Evolutionary conservation across 2,113 vertebrate species (phyloP), one percentile per base, ranked within the genome.

Genomic region (Xiphophorus hellerii): DNA sequence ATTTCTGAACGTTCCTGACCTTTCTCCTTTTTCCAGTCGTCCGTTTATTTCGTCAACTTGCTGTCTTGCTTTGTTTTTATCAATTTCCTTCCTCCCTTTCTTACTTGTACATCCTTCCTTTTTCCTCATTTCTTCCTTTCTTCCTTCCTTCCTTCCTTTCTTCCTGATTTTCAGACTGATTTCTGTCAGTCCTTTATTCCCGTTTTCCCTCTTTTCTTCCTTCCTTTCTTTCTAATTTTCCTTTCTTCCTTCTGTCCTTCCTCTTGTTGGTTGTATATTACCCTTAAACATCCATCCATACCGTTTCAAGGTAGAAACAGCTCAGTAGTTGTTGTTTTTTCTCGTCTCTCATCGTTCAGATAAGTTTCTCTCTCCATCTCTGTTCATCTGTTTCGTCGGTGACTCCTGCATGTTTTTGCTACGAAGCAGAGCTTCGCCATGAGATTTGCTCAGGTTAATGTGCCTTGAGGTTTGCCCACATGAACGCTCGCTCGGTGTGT

Each of bases 401-500:
- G 48, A 69, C 62, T 62, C 44, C 44, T 54, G 37, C 28, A 17
- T 65, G 61, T 31, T 76, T 82, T 64, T 76, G 62, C 70, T 2
- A 8, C 1, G 25, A 42, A 37, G 12, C 22, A 20, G 9, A 0
- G 15, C 3, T 35, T 73, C 51, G 15, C 60, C 65, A 37, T 35
- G 31, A 71, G 67, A 51, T 80, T 61, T 66, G 29, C 37, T 67
- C 67, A 31, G 68, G 15, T 69, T 77, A 80, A 84, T 84, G 73
- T 69, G 28, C 30, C 62, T 66, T 76, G 63, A 69, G 39, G 70
- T 74, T 37, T 70, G 30, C 63, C 8, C 81, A 51, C 13, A 20
- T 30, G 62, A 67, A 30, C 76, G 30, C 15, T 69, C 8, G 17
- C 22, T 28, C 37, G 17, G 15, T 60, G 35, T 37, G 31, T 76